Evolutionary conservation across 2,113 vertebrate genomes (phyloP).

Genomic region (Nibea albiflora): DNA sequence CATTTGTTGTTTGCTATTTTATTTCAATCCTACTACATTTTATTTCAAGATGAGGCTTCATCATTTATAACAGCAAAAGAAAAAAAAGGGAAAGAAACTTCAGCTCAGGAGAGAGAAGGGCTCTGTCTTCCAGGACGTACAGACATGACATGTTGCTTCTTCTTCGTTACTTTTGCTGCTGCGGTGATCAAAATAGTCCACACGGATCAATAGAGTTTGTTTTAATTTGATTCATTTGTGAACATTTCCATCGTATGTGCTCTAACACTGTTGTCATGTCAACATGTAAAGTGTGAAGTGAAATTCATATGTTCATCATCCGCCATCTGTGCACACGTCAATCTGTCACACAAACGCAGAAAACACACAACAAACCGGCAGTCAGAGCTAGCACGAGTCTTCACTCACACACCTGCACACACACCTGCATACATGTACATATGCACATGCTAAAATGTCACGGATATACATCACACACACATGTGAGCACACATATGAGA

Average conservation of each 20-base stretch:
- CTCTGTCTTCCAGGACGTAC: neutral
- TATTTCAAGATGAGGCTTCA: too few relatives aligned
- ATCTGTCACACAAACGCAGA: constrained; percentile 55
- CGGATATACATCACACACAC: constrained; percentile 53
- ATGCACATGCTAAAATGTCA: constrained; percentile 51
- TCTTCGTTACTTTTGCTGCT: neutral
- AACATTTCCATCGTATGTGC: constrained; percentile 22
- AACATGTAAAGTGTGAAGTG: constrained; percentile 59
- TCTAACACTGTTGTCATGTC: constrained; percentile 56
- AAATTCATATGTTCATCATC: constrained; percentile 68
- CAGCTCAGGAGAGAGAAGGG: too few relatives aligned
- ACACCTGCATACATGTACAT: constrained; percentile 59
- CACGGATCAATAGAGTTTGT: constrained; percentile 29
- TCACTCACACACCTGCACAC: constrained; percentile 45
- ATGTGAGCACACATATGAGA: constrained; percentile 38
- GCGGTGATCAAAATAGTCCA: neutral
- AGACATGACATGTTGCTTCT: neutral
- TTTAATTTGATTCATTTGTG: neutral
- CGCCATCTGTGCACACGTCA: constrained; percentile 71
- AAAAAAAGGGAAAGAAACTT: neutral
- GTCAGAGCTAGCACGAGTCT: constrained; percentile 21
- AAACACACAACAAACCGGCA: constrained; percentile 31
- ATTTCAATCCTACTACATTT: too few relatives aligned
- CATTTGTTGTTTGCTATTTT: too few relatives aligned
- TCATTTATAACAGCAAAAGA: neutral